Evolutionary conservation across 2,888 invertebrate species (phyloP).

Genomic region (Liposcelis brunnea): DNA sequence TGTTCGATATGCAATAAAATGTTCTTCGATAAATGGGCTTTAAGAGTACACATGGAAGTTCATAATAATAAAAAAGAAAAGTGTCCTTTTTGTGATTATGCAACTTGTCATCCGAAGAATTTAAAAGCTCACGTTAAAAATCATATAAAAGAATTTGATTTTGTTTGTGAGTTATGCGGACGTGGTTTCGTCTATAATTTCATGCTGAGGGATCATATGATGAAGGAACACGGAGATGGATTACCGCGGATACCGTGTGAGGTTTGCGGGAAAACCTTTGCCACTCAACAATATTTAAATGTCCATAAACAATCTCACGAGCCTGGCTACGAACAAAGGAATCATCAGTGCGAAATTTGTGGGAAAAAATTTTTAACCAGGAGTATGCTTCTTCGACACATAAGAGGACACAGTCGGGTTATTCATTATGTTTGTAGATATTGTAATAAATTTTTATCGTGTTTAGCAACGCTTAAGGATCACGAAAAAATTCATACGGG

Average conservation of each 20-base stretch:
- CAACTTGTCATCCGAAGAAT: constrained; percentile 6
- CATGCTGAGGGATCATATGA: constrained; percentile 5
- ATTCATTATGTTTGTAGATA: constrained; percentile 8
- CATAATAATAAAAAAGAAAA: constrained; percentile 2
- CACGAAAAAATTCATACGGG: constrained; percentile 32
- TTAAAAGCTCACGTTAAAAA: constrained; percentile 4
- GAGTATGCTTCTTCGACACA: constrained; percentile 11
- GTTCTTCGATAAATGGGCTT: constrained; percentile 6
- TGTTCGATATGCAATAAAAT: constrained; percentile 1
- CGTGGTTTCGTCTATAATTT: constrained; percentile 10
- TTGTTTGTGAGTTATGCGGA: constrained; percentile 12
- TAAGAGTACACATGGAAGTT: constrained; percentile 5
- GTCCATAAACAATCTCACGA: constrained; percentile 6
- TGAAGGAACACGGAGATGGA: constrained; percentile 6
- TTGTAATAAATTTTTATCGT: constrained; percentile 7
- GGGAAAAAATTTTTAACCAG: constrained; percentile 21
- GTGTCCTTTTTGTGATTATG: constrained; percentile 5
- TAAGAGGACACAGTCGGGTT: constrained; percentile 10
- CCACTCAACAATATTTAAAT: constrained; percentile 2
- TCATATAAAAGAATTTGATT: constrained; percentile 4
- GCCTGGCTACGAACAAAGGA: constrained; percentile 18
- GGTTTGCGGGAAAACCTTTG: constrained; percentile 1
- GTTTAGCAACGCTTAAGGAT: constrained; percentile 4
- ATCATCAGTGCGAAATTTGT: constrained; percentile 24
- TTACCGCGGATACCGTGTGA: constrained; percentile 1